These are phyloP conservation scores for cat (Felis catus) DNA, from an alignment of 2,113 vertebrate species.

Conservation along the genomic window F.catus_Fca126_mat1.0 CM031424.1:58108501-58109000, in stretches of 20 bases:
- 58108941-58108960: background rate
- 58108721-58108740: constrained; percentile 8
- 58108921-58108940: background rate
- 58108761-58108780: background rate
- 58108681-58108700: background rate
- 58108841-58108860: background rate
- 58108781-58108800: background rate
- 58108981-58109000: background rate
- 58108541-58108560: background rate
- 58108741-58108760: background rate
- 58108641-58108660: constrained; percentile 23
- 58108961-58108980: background rate
- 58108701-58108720: constrained; percentile 20
- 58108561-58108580: background rate
- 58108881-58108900: background rate
- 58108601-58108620: constrained; percentile 20
- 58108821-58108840: background rate
- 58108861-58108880: background rate
- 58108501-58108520: background rate
- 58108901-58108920: background rate
- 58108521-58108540: background rate
- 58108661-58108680: constrained; percentile 17
- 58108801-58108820: background rate
- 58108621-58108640: constrained; percentile 10
- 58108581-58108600: background rate